Evolutionary conservation across 1,140 invertebrate genomes (phyloP), one percentile per base, ranked within the genome.

Genomic region (Magallana angulata): DNA sequence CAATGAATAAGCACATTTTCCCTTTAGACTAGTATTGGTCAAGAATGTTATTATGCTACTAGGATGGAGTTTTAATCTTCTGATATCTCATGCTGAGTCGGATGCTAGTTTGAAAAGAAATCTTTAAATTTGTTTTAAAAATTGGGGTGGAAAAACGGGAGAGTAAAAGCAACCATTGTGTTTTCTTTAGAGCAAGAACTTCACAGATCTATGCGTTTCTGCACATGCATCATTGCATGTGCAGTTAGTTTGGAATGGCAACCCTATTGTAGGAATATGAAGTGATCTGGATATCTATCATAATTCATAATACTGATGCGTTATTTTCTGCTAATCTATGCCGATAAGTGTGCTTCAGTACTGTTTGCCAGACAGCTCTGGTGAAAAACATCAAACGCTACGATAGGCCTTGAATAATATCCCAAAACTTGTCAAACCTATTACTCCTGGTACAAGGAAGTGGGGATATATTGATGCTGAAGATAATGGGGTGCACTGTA

Each of bases 301-400:
- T 76, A 76, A 76, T 76, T 76, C 68, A 76, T 76, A 76, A 76
- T 76, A 30, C 18, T 76, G 68, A 76, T 76, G 68, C 36, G 68
- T 76, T 76, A 76, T 76, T 76, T 76, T 76, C 68, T 76, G 68
- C 68, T 76, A 76, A 76, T 76, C 68, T 76, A 18, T 76, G 68
- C 68, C 36, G 68, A 76, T 76, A 76, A 76, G 24, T 18, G 68
- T 76, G 68, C 36, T 30, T 76, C 68, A 12, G 24, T 76, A 76
- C 68, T 30, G 18, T 24, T 11, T 76, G 68, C 68, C 68, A 76
- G 68, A 76, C 68, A 76, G 68, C 68, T 76, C 68, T 30, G 68
- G 68, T 76, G 68, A 76, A 76, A 76, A 76, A 76, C 68, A 76
- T 76, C 68, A 76, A 76, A 76, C 68, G 68, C 68, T 76, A 76